Conservation (phyloP, 2,888 invertebrate species). For the Platerodrilus igneus region DNA sequence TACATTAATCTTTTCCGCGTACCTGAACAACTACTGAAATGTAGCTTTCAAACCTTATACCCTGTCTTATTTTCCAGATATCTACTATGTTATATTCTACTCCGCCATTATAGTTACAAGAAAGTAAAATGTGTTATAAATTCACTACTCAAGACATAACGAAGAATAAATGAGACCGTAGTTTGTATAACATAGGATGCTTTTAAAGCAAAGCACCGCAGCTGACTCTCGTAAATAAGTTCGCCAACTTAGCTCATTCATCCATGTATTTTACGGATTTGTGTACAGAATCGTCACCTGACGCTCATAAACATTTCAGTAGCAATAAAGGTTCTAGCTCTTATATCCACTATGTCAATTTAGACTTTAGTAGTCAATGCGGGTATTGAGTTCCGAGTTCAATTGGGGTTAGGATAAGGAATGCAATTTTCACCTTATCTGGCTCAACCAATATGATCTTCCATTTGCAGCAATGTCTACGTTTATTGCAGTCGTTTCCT, state of each 20-base stretch:
- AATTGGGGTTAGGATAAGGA: conserved; percentile 37
- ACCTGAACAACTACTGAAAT: no score
- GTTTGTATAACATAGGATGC: conserved; percentile 10
- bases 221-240: conserved; percentile 16
- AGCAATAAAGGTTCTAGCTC: conserved; percentile 16
- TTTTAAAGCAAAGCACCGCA: conserved; percentile 11
- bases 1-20: no score
- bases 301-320: conserved; percentile 21
- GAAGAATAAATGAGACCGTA: conserved; percentile 8
- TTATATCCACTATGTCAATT: conserved; percentile 14
- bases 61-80: no score
- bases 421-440: conserved; percentile 45
- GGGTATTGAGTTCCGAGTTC: conserved; percentile 29
- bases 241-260: conserved; percentile 8
- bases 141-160: conserved; percentile 6
- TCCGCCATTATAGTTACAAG: no score
- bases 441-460: conserved; percentile 42
- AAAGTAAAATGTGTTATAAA: conserved; percentile 7
- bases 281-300: conserved; percentile 19
- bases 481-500: conserved; percentile 44
- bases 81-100: no score
- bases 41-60: no score
- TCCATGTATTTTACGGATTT: conserved; percentile 14
- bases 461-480: conserved; percentile 42
- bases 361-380: conserved; percentile 18